phyloP scores from a whole-genome alignment of 2,797 vertebrate genomes.

The Clarias pachynema region DNA sequence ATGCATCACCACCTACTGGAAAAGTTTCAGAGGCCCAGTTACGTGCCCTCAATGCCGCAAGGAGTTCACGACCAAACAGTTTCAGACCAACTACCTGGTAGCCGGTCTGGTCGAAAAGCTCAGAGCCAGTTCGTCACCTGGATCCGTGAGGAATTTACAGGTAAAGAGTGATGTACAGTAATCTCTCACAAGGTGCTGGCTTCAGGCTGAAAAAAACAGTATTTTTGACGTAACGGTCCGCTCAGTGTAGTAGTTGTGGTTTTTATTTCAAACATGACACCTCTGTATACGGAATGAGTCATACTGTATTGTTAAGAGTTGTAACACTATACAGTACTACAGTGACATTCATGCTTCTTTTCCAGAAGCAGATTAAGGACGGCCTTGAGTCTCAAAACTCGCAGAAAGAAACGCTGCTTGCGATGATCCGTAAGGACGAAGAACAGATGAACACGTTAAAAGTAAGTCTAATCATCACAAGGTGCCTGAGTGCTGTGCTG shows the following conservation, averaged over 20 bases:
- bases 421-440: slow-evolving; percentile 67
- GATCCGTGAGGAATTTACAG: slow-evolving; percentile 69
- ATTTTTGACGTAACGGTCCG: background rate
- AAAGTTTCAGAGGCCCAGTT: slow-evolving; percentile 58
- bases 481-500: background rate
- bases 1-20: slow-evolving; percentile 85
- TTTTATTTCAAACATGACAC: background rate
- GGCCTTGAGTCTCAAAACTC: slow-evolving; percentile 68
- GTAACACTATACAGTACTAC: background rate
- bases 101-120: slow-evolving; percentile 84
- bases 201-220: background rate
- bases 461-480: slow-evolving; percentile 64
- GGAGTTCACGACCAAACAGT: slow-evolving; percentile 72
- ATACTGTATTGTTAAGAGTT: background rate
- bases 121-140: slow-evolving; percentile 65
- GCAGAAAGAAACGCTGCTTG: slow-evolving; percentile 69
- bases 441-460: slow-evolving; percentile 76
- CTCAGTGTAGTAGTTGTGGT: background rate
- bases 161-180: slow-evolving; percentile 59
- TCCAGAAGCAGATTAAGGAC: slow-evolving; percentile 79
- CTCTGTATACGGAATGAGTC: no score
- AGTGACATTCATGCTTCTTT: background rate
- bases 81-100: slow-evolving; percentile 85
- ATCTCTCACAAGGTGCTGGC: background rate
- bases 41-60: slow-evolving; percentile 85